Evolutionary conservation across 2,113 vertebrate species (phyloP).

Genomic region (Suricata suricatta): DNA sequence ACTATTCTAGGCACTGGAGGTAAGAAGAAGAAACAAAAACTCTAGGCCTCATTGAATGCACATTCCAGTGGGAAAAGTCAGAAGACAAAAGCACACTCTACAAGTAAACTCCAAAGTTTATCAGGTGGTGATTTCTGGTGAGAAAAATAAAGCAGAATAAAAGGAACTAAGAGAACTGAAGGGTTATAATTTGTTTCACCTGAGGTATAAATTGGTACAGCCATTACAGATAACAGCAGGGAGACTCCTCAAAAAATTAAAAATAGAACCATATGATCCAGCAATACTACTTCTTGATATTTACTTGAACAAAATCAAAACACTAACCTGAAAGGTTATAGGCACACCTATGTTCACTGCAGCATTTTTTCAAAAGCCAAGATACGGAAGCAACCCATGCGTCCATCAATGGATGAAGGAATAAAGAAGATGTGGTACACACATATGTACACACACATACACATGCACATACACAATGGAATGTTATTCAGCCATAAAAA

Average conservation of each 20-base stretch:
- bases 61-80: background rate
- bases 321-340: background rate
- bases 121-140: background rate
- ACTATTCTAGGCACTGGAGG: background rate
- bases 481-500: background rate
- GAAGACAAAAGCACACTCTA: background rate
- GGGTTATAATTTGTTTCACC: background rate
- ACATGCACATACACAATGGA: background rate
- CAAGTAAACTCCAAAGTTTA: background rate
- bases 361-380: background rate
- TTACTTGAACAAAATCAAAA: background rate
- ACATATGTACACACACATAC: too few relatives aligned
- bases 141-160: background rate
- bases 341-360: background rate
- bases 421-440: background rate
- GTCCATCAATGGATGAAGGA: background rate
- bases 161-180: background rate
- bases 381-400: background rate
- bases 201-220: background rate
- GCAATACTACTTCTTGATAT: background rate
- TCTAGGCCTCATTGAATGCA: background rate
- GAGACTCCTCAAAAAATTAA: background rate
- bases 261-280: background rate
- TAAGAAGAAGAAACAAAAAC: background rate
- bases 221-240: background rate